Conservation (phyloP, 2,113 vertebrate species). For the Aspidoscelis tigris region DNA sequence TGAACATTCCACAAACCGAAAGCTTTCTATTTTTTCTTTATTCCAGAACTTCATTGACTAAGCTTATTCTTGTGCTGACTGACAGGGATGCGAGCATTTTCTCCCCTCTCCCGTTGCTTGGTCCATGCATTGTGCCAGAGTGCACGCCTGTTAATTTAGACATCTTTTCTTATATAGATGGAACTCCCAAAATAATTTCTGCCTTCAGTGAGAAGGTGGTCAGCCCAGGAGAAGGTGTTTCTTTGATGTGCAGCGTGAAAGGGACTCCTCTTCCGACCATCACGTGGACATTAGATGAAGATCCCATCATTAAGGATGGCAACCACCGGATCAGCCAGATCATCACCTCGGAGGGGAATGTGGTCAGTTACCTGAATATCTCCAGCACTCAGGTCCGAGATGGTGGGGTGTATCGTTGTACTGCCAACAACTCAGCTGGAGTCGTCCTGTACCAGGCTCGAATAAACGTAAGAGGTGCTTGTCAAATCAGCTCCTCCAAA, state of each 20-base stretch:
- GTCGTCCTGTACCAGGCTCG: slow-evolving; percentile 99
- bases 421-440: slow-evolving; percentile 97
- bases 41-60: neutral
- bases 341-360: slow-evolving; percentile 91
- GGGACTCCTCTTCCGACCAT: slow-evolving; percentile 92
- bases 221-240: slow-evolving; percentile 92
- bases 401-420: slow-evolving; percentile 96
- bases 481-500: slow-evolving; percentile 99
- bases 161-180: slow-evolving; percentile 80
- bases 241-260: slow-evolving; percentile 95
- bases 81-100: too few relatives aligned
- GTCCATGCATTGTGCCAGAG: fast-evolving
- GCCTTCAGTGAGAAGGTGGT: slow-evolving; percentile 98
- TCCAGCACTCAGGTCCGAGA: slow-evolving; percentile 94
- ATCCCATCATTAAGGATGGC: slow-evolving; percentile 91
- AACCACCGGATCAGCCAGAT: slow-evolving; percentile 94
- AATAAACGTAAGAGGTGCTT: slow-evolving; percentile 99
- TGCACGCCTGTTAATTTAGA: slow-evolving; percentile 7
- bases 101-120: neutral
- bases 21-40: neutral
- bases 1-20: neutral
- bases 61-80: neutral
- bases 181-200: slow-evolving; percentile 96
- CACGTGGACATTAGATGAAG: slow-evolving; percentile 94
- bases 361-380: slow-evolving; percentile 98